A percentile compares a stretch with the other conserved stretches of the same genome.
Conservation (phyloP, 2,113 vertebrate genomes). For the Fukomys damarensis region DNA sequence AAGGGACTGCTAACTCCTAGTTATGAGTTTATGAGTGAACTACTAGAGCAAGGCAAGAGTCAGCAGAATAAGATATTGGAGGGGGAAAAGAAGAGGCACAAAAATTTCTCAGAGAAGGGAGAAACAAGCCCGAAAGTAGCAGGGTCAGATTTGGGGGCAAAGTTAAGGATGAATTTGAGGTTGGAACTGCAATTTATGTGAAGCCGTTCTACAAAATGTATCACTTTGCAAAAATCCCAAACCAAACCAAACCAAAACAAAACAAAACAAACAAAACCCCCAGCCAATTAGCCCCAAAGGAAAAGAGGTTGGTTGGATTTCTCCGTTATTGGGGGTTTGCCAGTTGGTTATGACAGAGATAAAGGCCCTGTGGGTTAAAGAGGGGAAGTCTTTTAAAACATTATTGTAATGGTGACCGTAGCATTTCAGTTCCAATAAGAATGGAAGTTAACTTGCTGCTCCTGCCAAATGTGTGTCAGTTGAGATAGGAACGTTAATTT, state of each 20-base stretch:
- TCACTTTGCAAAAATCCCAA: not conserved
- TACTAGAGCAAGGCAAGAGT: not conserved
- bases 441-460: not conserved
- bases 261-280: too few relatives aligned
- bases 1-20: too few relatives aligned
- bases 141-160: not conserved
- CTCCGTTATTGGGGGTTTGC: not conserved
- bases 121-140: not conserved
- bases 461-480: not conserved
- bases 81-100: not conserved
- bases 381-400: conserved; percentile 1
- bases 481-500: conserved; percentile 8
- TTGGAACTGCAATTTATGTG: not conserved
- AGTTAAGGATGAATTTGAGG: not conserved
- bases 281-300: not conserved
- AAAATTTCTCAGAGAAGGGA: not conserved
- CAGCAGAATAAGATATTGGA: not conserved
- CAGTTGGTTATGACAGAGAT: not conserved
- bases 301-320: not conserved
- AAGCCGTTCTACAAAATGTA: not conserved
- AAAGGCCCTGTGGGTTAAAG: not conserved
- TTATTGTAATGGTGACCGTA: not conserved
- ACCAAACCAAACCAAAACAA: too few relatives aligned
- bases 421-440: not conserved
- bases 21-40: not conserved